A percentile compares a stretch with the other conserved stretches of the same genome.
phyloP scores from a whole-genome alignment of 1,140 invertebrate species.

The Lasioglossum baleicum region DNA sequence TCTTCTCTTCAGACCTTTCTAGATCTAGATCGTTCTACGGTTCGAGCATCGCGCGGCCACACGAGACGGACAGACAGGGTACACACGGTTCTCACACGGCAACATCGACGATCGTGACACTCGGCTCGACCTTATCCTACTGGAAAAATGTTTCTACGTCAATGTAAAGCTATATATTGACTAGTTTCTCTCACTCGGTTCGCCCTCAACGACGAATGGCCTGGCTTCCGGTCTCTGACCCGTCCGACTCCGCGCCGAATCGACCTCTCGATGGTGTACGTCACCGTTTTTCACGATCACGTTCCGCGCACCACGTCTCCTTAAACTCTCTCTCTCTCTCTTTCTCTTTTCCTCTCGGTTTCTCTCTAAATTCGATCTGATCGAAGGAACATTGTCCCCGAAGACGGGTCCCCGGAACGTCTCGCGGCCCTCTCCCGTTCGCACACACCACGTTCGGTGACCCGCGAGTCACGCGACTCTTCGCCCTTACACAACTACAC shows the following conservation, averaged over 20 bases:
- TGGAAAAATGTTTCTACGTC: slow-evolving; percentile 67
- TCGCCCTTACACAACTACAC: slow-evolving; percentile 76
- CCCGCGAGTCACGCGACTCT: neutral
- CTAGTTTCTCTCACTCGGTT: slow-evolving; percentile 74
- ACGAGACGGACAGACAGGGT: slow-evolving; percentile 11
- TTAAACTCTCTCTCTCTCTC: neutral
- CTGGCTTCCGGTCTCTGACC: slow-evolving; percentile 33
- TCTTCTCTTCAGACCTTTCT: too few species aligned
- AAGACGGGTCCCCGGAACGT: slow-evolving; percentile 22
- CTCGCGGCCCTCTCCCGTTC: neutral
- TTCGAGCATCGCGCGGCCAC: slow-evolving; percentile 39
- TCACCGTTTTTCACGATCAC: slow-evolving; percentile 10
- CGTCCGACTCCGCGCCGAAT: neutral
- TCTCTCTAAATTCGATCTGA: neutral
- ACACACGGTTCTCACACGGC: slow-evolving; percentile 13
- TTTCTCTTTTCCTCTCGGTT: neutral
- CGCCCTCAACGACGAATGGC: slow-evolving; percentile 62
- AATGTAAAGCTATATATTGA: slow-evolving; percentile 80
- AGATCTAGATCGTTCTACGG: slow-evolving; percentile 30
- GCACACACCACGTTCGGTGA: neutral
- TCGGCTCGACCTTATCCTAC: slow-evolving; percentile 60
- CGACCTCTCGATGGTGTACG: neutral
- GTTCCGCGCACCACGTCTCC: slow-evolving; percentile 16
- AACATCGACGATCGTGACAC: slow-evolving; percentile 42
- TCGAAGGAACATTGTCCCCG: slow-evolving; percentile 8